Conservation (phyloP, 2,888 invertebrate species). For the Villa cingulata region DNA sequence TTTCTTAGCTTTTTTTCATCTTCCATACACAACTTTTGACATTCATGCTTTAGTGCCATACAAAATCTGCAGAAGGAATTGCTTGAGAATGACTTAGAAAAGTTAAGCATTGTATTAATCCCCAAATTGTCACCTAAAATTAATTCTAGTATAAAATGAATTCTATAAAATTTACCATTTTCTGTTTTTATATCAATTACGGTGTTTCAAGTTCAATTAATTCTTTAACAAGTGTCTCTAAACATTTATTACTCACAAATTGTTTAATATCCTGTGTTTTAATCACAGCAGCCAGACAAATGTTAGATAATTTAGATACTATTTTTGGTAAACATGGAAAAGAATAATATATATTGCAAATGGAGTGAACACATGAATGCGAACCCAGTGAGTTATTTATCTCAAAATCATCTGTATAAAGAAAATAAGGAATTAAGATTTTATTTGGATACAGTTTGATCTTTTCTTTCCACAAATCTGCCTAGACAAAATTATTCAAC, state of each 20-base stretch:
- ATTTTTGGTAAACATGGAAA: slow-evolving; percentile 6
- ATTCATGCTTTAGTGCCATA: background rate
- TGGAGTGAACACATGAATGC: background rate
- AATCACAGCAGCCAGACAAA: slow-evolving; percentile 4
- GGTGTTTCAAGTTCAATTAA: background rate
- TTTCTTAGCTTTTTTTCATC: background rate
- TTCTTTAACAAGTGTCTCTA: background rate
- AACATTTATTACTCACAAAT: slow-evolving; percentile 4
- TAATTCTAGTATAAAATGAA: background rate
- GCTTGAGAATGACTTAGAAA: background rate
- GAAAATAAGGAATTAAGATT: too few relatives aligned
- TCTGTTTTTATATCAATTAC: background rate
- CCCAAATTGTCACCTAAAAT: background rate
- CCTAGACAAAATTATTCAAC: too few relatives aligned
- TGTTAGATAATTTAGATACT: slow-evolving; percentile 1
- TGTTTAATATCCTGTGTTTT: slow-evolving; percentile 3
- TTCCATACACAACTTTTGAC: background rate
- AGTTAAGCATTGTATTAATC: background rate
- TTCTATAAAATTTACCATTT: background rate
- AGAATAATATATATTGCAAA: slow-evolving; percentile 7
- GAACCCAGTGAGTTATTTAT: too few relatives aligned
- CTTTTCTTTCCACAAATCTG: too few relatives aligned
- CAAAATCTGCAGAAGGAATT: background rate
- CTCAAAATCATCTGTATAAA: too few relatives aligned
- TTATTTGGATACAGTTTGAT: too few relatives aligned